Evolutionary conservation across 1,140 invertebrate genomes (phyloP).

Genomic region (Colletes gigas): DNA sequence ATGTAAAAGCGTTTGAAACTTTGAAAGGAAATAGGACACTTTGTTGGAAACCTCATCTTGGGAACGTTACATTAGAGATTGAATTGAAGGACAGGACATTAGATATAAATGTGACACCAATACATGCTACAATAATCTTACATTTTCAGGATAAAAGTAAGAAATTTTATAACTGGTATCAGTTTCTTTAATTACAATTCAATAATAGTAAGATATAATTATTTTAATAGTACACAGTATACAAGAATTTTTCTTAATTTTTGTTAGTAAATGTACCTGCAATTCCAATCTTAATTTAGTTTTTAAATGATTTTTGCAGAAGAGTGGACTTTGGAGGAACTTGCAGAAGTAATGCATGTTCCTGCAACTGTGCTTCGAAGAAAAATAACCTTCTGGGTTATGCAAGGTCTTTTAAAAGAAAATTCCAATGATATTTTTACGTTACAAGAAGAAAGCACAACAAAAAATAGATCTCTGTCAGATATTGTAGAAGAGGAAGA

Average conservation of each 20-base stretch:
- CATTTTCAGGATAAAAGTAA: conserved; percentile 95
- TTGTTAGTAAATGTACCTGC: too few relatives aligned
- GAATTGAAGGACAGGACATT: conserved; percentile 92
- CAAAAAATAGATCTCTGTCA: conserved; percentile 79
- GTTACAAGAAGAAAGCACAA: conserved; percentile 88
- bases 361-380: conserved; percentile 90
- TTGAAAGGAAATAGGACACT: conserved; percentile 97
- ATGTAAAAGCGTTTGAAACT: conserved; percentile 95
- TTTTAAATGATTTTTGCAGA: conserved; percentile 76
- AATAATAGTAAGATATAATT: too few relatives aligned
- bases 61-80: conserved; percentile 94
- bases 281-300: too few relatives aligned
- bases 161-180: too few relatives aligned
- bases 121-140: conserved; percentile 96
- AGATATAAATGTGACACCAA: conserved; percentile 93
- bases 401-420: conserved; percentile 91
- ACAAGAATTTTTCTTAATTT: too few relatives aligned
- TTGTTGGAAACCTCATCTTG: conserved; percentile 96
- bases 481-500: conserved; percentile 95
- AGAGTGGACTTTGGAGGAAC: conserved; percentile 91
- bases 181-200: too few relatives aligned
- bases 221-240: too few relatives aligned
- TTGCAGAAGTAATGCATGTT: conserved; percentile 91
- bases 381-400: conserved; percentile 96
- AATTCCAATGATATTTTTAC: conserved; percentile 88